These are phyloP conservation scores for Agapostemon virescens DNA, from an alignment of 2,888 invertebrate species.

Conservation along the genomic window DNA sequence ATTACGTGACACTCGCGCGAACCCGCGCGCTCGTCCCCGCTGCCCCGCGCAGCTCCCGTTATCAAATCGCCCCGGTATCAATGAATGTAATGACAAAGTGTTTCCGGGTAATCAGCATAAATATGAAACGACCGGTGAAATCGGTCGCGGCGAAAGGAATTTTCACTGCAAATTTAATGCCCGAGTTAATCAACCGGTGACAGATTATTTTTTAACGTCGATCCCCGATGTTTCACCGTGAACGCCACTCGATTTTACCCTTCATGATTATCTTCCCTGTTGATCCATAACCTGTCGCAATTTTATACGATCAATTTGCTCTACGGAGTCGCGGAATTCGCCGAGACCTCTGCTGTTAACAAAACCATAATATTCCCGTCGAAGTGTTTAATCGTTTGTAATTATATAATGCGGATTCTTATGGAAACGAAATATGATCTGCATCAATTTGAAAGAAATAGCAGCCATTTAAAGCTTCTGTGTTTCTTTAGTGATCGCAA, in stretches of 20 bases:
- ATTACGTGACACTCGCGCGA: slow-evolving; percentile 55
- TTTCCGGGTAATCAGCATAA: slow-evolving; percentile 62
- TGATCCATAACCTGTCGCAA: not conserved
- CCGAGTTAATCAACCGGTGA: slow-evolving; percentile 26
- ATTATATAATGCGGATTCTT: too few species aligned
- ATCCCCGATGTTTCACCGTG: not conserved
- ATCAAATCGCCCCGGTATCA: slow-evolving; percentile 63
- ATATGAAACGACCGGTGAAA: slow-evolving; percentile 48
- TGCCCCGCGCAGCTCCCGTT: slow-evolving; percentile 46
- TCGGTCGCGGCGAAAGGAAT: slow-evolving; percentile 29
- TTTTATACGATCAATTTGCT: not conserved
- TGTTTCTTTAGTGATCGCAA: too few species aligned
- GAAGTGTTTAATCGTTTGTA: not conserved
- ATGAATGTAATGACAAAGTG: slow-evolving; percentile 59
- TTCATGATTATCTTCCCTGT: not conserved
- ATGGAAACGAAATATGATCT: too few species aligned
- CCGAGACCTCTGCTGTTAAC: not conserved
- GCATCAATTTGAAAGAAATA: too few species aligned
- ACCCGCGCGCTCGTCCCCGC: not conserved
- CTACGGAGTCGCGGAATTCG: not conserved
- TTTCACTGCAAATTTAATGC: slow-evolving; percentile 13
- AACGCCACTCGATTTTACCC: not conserved
- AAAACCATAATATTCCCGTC: not conserved
- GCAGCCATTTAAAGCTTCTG: too few species aligned
- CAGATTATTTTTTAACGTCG: slow-evolving; percentile 22